Evolutionary conservation across 2,888 invertebrate genomes (phyloP), one percentile per base, ranked within the genome.

Genomic region (Xanthorhoe spadicearia): DNA sequence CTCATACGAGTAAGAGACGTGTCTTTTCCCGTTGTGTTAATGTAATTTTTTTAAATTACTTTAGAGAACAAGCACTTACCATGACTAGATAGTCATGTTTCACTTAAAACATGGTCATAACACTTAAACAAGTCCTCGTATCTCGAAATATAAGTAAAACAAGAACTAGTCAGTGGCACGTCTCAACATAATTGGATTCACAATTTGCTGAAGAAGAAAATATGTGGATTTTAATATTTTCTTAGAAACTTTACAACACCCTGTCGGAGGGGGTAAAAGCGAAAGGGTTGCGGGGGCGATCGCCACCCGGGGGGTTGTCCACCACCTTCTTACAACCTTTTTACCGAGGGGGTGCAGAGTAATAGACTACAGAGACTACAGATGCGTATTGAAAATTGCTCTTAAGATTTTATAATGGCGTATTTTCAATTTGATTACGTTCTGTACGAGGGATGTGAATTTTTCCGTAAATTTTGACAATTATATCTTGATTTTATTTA

Each of bases 271-370:
- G 92, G 90, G 90, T 88, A 88, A 92, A 92, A 92, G 91, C 92
- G 92, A 93, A 93, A 93, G 93, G 93, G 93, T 93, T 93, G 92
- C 83, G 89, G 90, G 84, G 92, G 89, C 88, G 89, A 89, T 90
- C 86, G 83, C 82, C 86, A 79, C 87, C 87, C 85, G 75, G 83
- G 57, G 89, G 89, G 83, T 86, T 43, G 91, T 90, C 92, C 91
- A 84, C 90, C 91, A 88, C 90, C 92, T 92, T 92, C 92, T 92
- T 92, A 92, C 92, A 92, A 90, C 90, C 92, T 92, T 93, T 92
- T 93, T 93, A 92, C 90, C 82, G 82, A 83, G 91, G 92, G 74
- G 92, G 80, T 77, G 78, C 74, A 90, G 90, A 89, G 90, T 88
- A 92, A 81, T 80, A 79, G 80, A 79, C 79, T 81, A 80, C 86